Conservation (phyloP, 2,113 vertebrate species). For the Mobula hypostoma region DNA sequence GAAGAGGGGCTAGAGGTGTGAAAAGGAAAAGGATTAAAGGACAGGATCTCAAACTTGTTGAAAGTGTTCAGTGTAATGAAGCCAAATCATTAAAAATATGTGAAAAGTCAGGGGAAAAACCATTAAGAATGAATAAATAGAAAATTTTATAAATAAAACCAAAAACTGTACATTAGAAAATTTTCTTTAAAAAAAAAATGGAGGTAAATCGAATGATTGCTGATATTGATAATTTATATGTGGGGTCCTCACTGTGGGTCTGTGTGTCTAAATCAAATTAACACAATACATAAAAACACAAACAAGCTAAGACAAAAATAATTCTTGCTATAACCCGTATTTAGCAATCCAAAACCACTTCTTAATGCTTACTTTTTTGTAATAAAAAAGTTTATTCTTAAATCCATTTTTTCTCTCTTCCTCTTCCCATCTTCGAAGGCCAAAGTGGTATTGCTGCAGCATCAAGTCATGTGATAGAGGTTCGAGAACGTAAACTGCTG, state of each 20-base stretch:
- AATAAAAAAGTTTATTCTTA: constrained; percentile 52
- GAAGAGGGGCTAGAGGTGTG: background rate
- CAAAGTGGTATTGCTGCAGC: constrained; percentile 63
- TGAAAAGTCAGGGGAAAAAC: background rate
- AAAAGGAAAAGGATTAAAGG: no score
- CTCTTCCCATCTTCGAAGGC: constrained; percentile 66
- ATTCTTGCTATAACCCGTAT: constrained; percentile 66
- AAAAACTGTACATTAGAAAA: constrained; percentile 26
- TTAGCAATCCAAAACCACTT: constrained; percentile 64
- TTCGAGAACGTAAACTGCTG: background rate
- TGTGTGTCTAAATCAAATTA: constrained; percentile 21
- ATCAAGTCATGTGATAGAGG: constrained; percentile 16
- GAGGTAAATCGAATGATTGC: background rate
- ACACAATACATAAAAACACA: constrained; percentile 42
- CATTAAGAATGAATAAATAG: constrained; percentile 24
- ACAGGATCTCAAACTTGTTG: background rate
- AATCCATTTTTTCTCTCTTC: constrained; percentile 65
- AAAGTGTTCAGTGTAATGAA: background rate
- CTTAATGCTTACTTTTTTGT: constrained; percentile 63
- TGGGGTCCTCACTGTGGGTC: background rate
- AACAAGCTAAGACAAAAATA: constrained; percentile 50
- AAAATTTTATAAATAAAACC: constrained; percentile 26
- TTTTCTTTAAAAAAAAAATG: background rate
- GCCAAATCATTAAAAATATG: constrained; percentile 1
- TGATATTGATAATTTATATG: background rate